A percentile compares a stretch with the other conserved stretches of the same genome.
These are phyloP conservation scores for Chrysochloris asiatica DNA, from an alignment of 2,113 vertebrate genomes.

Conservation along the genomic window DNA sequence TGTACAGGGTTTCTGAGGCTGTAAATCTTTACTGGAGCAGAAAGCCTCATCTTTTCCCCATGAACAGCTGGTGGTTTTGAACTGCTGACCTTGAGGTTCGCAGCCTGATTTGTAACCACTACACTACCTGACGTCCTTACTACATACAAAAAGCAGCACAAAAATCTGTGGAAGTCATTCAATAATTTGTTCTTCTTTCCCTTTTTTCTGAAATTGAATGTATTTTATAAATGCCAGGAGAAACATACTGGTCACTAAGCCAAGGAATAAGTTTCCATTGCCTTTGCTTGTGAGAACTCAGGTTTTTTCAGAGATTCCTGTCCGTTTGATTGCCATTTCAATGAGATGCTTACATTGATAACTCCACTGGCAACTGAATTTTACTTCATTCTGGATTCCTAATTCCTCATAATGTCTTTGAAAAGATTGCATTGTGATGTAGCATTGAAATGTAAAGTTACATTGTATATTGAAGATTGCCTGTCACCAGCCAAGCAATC, in stretches of 20 bases:
- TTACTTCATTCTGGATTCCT: slow-evolving; percentile 58
- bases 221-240: background rate
- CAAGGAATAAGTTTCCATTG: background rate
- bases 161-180: background rate
- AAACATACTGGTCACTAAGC: background rate
- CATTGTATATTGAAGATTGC: slow-evolving; percentile 61
- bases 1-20: too few relatives aligned
- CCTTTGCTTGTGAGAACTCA: background rate
- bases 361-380: slow-evolving; percentile 42
- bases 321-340: slow-evolving; percentile 51
- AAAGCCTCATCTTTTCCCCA: too few relatives aligned
- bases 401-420: slow-evolving; percentile 60
- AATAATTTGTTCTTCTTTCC: background rate
- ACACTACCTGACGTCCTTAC: too few relatives aligned
- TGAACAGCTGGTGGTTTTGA: too few relatives aligned
- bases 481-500: slow-evolving; percentile 61
- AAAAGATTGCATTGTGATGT: slow-evolving; percentile 49
- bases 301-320: background rate
- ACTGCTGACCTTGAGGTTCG: too few relatives aligned
- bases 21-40: too few relatives aligned
- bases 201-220: background rate
- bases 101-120: too few relatives aligned
- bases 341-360: slow-evolving; percentile 7
- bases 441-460: slow-evolving; percentile 60
- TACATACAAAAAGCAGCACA: background rate